Base-by-base conservation (phyloP, 2,888 invertebrate species). In the Hermaeophaga mercurialis region DNA sequence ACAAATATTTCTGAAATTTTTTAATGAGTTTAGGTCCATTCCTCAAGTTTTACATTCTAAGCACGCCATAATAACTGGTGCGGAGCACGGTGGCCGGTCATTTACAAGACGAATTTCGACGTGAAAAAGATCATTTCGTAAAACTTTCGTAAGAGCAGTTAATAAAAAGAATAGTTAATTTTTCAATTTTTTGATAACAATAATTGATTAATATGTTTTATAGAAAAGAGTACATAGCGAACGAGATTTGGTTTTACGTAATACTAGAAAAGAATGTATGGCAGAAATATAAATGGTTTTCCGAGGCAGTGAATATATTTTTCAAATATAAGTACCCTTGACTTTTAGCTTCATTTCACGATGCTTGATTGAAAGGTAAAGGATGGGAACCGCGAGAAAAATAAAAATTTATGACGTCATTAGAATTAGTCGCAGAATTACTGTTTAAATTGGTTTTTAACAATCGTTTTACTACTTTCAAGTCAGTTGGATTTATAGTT, bases 1-100 rank as follows among this genome's bases (percentile, higher is more conserved):
- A 41, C 41, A 57, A 53, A 57, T 48, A 57, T 57, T 57, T 38
- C 52, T 52, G 50, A 57, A 57, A 57, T 57, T 52, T 57, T 57
- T 53, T 57, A 57, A 57, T 43, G 53, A 57, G 45, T 19, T 11
- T 41, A 17, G 46, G 43, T 26, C 38, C 38, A 38, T 45, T 56
- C 38, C 34, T 46, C 33, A 39, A 28, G 38, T 46, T 47, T 57
- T 31, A 41, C 39, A 50, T 50, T 41, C 28, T 49, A 19, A 26
- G 28, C 49, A 50, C 41, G 49, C 49, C 15, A 41, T 17, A 31
- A 19, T 50, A 50, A 50, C 41, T 50, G 41, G 31, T 31, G 49
- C 49, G 49, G 31, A 31, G 49, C 41, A 41, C 49, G 41, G 49
- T 50, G 49, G 49, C 49, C 48, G 7, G 15, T 36, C 17, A 39